Conservation (phyloP, 2,113 vertebrate genomes). For the Ochotona curzoniae region DNA sequence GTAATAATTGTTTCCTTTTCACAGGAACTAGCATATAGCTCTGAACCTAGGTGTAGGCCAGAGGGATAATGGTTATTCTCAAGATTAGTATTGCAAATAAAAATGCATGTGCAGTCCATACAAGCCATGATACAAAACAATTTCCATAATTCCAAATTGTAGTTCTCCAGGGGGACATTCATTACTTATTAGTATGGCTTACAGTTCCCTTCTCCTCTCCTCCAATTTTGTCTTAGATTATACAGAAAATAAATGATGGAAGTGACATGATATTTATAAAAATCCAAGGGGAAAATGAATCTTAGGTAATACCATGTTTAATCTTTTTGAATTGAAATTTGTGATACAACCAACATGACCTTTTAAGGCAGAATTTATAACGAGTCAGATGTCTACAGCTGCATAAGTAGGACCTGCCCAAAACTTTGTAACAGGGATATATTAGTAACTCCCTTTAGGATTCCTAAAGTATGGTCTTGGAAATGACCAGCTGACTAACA, state of each 20-base stretch:
- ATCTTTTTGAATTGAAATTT: conserved; percentile 25
- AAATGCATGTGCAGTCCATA: not conserved
- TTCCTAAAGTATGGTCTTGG: not conserved
- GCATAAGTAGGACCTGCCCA: not conserved
- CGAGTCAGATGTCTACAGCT: not conserved
- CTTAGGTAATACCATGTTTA: conserved; percentile 15
- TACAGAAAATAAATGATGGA: not conserved
- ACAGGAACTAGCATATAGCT: not conserved
- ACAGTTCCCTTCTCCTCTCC: not conserved
- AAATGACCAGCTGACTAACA: not conserved
- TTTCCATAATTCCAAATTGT: not conserved
- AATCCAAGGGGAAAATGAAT: conserved; percentile 24
- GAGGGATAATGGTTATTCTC: not conserved
- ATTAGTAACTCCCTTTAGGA: not conserved
- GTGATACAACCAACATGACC: not conserved
- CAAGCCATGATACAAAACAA: not conserved
- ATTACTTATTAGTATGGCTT: not conserved
- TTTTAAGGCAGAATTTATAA: not conserved
- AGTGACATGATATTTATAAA: not conserved
- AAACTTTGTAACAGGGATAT: not conserved
- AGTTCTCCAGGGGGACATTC: not conserved
- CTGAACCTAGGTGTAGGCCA: not conserved
- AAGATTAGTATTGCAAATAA: not conserved
- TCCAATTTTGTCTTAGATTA: conserved; percentile 6
- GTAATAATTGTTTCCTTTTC: not conserved